These are phyloP conservation scores for Metaphire vulgaris DNA, from an alignment of 1,140 invertebrate genomes.

Conservation along the genomic window DNA sequence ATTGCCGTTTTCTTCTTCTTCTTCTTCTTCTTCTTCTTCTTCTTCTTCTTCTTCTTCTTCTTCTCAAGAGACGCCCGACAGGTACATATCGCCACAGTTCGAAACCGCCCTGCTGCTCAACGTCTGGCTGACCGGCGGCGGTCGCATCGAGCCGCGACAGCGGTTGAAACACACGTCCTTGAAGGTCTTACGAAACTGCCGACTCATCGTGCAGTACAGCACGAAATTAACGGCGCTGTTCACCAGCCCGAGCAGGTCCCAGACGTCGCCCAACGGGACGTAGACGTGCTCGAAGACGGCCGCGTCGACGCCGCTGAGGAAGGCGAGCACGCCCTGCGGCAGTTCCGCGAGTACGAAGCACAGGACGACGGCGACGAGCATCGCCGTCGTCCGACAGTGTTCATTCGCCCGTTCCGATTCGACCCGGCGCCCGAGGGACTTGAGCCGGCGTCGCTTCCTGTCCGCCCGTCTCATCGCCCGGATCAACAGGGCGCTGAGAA, in stretches of 20 bases:
- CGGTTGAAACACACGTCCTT: too few relatives aligned
- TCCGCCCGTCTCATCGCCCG: slow-evolving; percentile 36
- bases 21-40: too few relatives aligned
- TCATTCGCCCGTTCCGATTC: slow-evolving; percentile 43
- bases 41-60: too few relatives aligned
- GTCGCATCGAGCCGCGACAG: too few relatives aligned
- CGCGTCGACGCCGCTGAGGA: slow-evolving; percentile 41
- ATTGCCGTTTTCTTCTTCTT: too few relatives aligned
- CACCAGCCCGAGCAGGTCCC: neutral
- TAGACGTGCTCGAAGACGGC: slow-evolving; percentile 46
- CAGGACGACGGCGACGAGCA: slow-evolving; percentile 77
- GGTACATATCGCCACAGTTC: too few relatives aligned
- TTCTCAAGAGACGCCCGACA: too few relatives aligned
- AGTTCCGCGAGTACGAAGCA: slow-evolving; percentile 81
- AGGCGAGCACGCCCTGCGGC: slow-evolving; percentile 57
- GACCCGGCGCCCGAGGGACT: too few relatives aligned
- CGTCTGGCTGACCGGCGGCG: too few relatives aligned
- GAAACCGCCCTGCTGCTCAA: too few relatives aligned
- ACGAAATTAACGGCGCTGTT: too few relatives aligned
- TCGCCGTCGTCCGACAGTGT: slow-evolving; percentile 82
- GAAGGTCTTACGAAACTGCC: neutral
- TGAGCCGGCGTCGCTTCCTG: too few relatives aligned
- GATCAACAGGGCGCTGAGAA: slow-evolving; percentile 51
- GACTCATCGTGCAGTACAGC: slow-evolving; percentile 10
- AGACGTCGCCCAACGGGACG: slow-evolving; percentile 7